Evolutionary conservation across 2,797 vertebrate species (phyloP).

Genomic region (Brotula barbata): DNA sequence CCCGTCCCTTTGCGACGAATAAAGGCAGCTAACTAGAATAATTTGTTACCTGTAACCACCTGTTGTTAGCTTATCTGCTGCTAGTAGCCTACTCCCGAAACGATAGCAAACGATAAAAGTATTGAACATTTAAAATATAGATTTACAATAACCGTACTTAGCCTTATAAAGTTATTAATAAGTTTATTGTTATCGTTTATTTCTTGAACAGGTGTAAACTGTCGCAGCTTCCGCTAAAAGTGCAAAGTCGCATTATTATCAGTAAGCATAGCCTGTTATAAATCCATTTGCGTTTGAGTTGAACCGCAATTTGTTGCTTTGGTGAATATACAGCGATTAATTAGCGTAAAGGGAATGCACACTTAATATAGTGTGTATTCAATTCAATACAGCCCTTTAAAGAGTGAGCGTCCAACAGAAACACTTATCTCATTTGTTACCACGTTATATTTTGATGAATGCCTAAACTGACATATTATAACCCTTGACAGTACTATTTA

Average conservation of each 20-base stretch:
- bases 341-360: background rate
- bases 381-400: background rate
- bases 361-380: background rate
- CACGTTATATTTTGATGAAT: too few relatives aligned
- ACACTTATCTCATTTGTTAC: too few relatives aligned
- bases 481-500: too few relatives aligned
- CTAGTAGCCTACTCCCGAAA: slow-evolving; percentile 18
- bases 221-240: background rate
- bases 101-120: too few relatives aligned
- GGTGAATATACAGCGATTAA: too few relatives aligned
- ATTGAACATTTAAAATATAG: too few relatives aligned
- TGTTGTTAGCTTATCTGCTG: slow-evolving; percentile 62
- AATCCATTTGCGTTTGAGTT: background rate
- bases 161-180: rapidly evolving
- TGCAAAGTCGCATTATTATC: slow-evolving; percentile 1
- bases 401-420: too few relatives aligned
- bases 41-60: slow-evolving; percentile 62
- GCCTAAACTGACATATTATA: too few relatives aligned
- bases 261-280: background rate
- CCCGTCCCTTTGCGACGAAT: slow-evolving; percentile 3
- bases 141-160: too few relatives aligned
- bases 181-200: background rate
- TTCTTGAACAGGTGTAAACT: background rate
- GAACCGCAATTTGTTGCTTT: slow-evolving; percentile 25
- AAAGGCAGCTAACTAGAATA: slow-evolving; percentile 24